Evolutionary conservation across 2,797 vertebrate genomes (phyloP), one percentile per base, ranked within the genome.

Genomic region (Neostethus bicornis): DNA sequence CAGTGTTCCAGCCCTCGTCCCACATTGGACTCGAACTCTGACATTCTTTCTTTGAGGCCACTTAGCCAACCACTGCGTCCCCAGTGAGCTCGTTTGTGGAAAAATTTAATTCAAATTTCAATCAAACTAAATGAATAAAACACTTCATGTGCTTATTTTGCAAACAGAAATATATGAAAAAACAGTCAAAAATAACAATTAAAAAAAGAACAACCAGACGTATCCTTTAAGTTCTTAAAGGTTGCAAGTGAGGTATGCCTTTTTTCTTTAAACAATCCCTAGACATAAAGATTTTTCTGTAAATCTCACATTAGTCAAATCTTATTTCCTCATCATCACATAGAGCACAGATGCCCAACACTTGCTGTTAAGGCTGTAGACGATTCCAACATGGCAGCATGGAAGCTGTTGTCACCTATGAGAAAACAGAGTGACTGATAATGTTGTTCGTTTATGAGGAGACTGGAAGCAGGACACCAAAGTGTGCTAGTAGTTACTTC

Each of bases 321-420:
- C 34, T 67, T 44, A 19, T 24, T 49, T 51, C 28, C 4, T 28
- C 41, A 51, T 31, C 2, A 66, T 65, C 37, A 48, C 21, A 31
- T 39, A 17, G n/a, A 25, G 24, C 19, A 28, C 34, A 51, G 26
- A 75, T 32, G 62, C 41, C 43, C 6, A 0, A 63, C 23, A 59
- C 50, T 51, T 69, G 26, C 57, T 75, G 46, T 73, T 76, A 82
- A 77, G 76, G 77, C 68, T 60, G 57, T 26, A 44, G 66, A 83
- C 50, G 42, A 78, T 83, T 71, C 48, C 54, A 75, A 77, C 66
- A 76, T 66, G 85, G 79, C 78, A 80, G 78, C 73, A 59, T 8
- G 41, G 57, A 64, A 69, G 53, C 59, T 55, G 57, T 66, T 43
- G 26, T 70, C n/a, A 25, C 75, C 53, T 56, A 69, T 46, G 57